Conservation (phyloP, 1,140 invertebrate genomes). For the Arctopsyche grandis region DNA sequence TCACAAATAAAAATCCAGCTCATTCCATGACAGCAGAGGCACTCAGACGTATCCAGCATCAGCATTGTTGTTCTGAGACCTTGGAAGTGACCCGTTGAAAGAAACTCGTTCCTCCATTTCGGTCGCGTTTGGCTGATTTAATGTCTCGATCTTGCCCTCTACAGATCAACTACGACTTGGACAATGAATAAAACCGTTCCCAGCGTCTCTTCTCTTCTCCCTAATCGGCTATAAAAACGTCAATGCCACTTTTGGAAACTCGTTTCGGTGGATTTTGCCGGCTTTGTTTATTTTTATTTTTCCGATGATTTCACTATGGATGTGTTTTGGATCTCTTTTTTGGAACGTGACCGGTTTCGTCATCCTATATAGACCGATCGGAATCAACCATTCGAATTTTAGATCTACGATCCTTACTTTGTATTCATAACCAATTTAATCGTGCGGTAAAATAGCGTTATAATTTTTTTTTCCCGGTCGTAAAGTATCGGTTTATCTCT, state of each 20-base stretch:
- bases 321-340: not conserved
- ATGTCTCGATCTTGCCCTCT: not conserved
- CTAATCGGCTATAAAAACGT: not conserved
- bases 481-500: too few species aligned
- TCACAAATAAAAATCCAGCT: not conserved
- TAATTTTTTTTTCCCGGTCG: too few species aligned
- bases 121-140: slow-evolving; percentile 13
- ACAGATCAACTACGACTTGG: not conserved
- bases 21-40: not conserved
- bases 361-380: not conserved
- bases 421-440: too few species aligned
- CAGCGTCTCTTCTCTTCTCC: not conserved
- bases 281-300: slow-evolving; percentile 3
- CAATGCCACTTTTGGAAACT: slow-evolving; percentile 25
- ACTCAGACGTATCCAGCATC: not conserved
- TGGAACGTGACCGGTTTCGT: not conserved
- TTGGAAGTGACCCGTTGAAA: slow-evolving; percentile 6
- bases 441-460: too few species aligned
- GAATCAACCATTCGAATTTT: too few species aligned
- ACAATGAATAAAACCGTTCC: slow-evolving; percentile 31
- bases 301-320: not conserved
- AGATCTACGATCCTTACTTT: too few species aligned
- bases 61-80: not conserved
- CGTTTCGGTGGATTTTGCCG: not conserved
- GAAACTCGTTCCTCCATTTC: slow-evolving; percentile 15